Base-by-base conservation (phyloP, 2,888 invertebrate genomes). In the Sarcophaga caerulescens region DNA sequence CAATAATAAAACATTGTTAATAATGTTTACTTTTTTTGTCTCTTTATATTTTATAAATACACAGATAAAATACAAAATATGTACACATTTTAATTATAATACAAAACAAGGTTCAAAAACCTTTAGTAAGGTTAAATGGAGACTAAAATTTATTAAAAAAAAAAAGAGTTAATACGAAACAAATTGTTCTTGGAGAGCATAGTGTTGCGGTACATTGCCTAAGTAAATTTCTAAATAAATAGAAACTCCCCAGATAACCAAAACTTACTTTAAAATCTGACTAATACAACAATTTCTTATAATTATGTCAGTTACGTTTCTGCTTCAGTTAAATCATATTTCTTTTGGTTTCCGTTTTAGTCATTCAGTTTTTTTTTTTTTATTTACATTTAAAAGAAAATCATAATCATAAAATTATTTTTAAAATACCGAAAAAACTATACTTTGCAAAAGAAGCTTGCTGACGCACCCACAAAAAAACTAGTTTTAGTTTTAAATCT, bases 301-400 rank as follows among this genome's bases (percentile, higher is more conserved):
- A 10, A 35, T 35, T 35, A 14, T 52, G 4, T 52, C 0, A 47
- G 47, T 47, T 47, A 1, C 14, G 0, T 52, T 52, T 52, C 52
- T 52, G 35, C 1, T 35, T 35, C 0, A 35, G 10, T 35, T 35
- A 35, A 52, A 52, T 52, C 12, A 12, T 12, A 14, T 52, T 52
- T 14, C 14, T 52, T 45, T 47, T 45, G 19, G 47, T 68, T 68
- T 68, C 68, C 47, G 68, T 19, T 68, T 68, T 68, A 68, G 68
- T 45, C 14, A 47, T 66, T 44, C 19, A 44, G 35, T 35, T 35
- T 25, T n/a, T n/a, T n/a, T 2, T 65, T 44, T 8, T 12, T 2
- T 47, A 47, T 47, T 47, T 14, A 47, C 14, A 14, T 47, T 14
- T 47, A 47, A 47, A 14, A 14, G 3, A 47, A 47, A 14, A 35